These are phyloP conservation scores for Slavum lentiscoides DNA, from an alignment of 2,888 invertebrate genomes.

Conservation along the genomic window DNA sequence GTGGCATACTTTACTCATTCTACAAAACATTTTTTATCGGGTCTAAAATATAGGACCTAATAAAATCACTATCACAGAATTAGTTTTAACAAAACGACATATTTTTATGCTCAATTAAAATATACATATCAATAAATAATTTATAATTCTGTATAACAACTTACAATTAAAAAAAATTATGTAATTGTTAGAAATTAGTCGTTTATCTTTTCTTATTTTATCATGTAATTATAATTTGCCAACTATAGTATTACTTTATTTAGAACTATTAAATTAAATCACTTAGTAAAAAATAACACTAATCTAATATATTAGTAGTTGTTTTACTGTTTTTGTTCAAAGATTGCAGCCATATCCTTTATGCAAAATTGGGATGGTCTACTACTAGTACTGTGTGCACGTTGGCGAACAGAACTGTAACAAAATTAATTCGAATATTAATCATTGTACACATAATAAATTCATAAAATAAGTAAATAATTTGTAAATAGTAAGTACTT, in stretches of 20 bases:
- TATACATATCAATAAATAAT: slow-evolving; percentile 18
- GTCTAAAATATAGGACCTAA: slow-evolving; percentile 23
- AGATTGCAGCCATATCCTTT: slow-evolving; percentile 80
- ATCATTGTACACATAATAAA: not conserved
- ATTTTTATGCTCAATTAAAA: slow-evolving; percentile 25
- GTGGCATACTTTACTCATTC: slow-evolving; percentile 2
- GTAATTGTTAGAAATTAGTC: slow-evolving; percentile 38
- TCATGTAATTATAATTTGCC: slow-evolving; percentile 11
- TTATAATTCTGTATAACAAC: slow-evolving; percentile 36
- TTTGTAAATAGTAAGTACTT: slow-evolving; percentile 31
- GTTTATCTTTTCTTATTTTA: slow-evolving; percentile 15
- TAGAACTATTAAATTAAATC: not conserved
- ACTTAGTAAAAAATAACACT: slow-evolving; percentile 25
- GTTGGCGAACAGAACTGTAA: slow-evolving; percentile 55
- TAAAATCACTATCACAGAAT: slow-evolving; percentile 50
- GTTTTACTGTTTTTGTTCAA: slow-evolving; percentile 63
- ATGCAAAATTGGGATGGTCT: slow-evolving; percentile 73
- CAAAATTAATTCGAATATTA: slow-evolving; percentile 16
- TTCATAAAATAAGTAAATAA: not conserved
- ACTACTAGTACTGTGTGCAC: slow-evolving; percentile 56
- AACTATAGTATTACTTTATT: slow-evolving; percentile 1
- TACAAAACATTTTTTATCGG: slow-evolving; percentile 30
- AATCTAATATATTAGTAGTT: slow-evolving; percentile 40
- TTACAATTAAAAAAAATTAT: slow-evolving; percentile 24
- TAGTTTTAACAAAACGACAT: slow-evolving; percentile 38